phyloP scores from a whole-genome alignment of 1,140 invertebrate genomes.

The Aricia agestis region DNA sequence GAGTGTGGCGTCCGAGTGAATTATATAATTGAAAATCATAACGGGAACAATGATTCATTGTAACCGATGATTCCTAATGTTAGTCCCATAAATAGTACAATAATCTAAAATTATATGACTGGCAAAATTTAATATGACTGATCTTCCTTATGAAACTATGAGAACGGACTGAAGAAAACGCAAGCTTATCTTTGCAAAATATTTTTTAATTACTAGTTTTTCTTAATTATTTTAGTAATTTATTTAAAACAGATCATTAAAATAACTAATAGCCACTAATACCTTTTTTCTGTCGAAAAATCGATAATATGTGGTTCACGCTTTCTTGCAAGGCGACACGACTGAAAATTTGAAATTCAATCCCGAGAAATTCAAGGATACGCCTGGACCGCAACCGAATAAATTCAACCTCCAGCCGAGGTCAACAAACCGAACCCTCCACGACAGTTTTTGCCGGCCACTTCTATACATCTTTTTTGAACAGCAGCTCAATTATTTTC shows the following conservation, averaged over 20 bases:
- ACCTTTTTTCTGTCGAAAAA: slow-evolving; percentile 30
- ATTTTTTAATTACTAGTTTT: too few species aligned
- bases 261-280: neutral
- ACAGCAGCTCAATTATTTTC: slow-evolving; percentile 63
- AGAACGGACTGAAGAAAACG: too few species aligned
- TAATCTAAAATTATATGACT: too few species aligned
- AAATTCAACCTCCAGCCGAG: slow-evolving; percentile 47
- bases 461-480: slow-evolving; percentile 67
- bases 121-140: too few species aligned
- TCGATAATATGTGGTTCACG: slow-evolving; percentile 43
- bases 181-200: too few species aligned
- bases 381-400: slow-evolving; percentile 47
- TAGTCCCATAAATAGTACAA: neutral
- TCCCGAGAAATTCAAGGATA: slow-evolving; percentile 60
- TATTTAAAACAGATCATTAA: too few species aligned
- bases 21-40: neutral
- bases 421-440: slow-evolving; percentile 50
- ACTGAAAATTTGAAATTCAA: slow-evolving; percentile 74
- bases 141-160: too few species aligned
- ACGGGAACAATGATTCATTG: neutral
- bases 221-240: too few species aligned
- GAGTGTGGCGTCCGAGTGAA: neutral
- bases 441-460: slow-evolving; percentile 62
- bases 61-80: neutral
- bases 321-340: slow-evolving; percentile 44